Evolutionary conservation across 2,888 invertebrate species (phyloP), one percentile per base, ranked within the genome.

Genomic region (Venustoraphidia nigricollis): DNA sequence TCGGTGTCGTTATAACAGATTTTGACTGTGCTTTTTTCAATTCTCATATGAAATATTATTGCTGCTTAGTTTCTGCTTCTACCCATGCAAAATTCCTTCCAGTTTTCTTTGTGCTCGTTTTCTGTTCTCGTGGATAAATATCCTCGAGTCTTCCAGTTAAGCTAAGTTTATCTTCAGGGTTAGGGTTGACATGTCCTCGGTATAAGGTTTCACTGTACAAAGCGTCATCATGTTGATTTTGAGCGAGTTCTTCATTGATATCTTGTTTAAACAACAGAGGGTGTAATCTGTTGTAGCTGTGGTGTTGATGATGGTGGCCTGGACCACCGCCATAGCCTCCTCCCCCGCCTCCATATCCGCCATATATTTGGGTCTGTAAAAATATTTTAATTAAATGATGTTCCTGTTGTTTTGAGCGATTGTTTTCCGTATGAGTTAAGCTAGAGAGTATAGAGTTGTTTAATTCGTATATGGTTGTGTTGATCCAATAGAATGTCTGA

Each of bases 41-140:
- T n/a, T n/a, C n/a, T n/a, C n/a, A n/a, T n/a, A n/a, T n/a, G 27
- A 17, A 43, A 17, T 34, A 41, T 35, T 41, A 34, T 41, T 13
- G 41, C 3, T 10, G 47, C 9, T 36, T 37, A 17, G 60, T 62
- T 49, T 66, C 65, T 36, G 59, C 57, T 10, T 64, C 64, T 49
- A 55, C 62, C 67, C 66, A 67, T 9, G 65, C 66, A 52, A 67
- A 67, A 57, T 67, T 67, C 49, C 67, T 55, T 43, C 66, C 53
- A 14, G 41, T 36, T 50, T 34, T 47, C 41, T 35, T 34, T 14
- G 17, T 35, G 36, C 11, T 36, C 9, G 13, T 36, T 10, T 9
- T 35, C 35, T 34, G 36, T 13, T 35, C 45, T 41, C 9, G 35
- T 36, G 40, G 40, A 37, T 34, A 45, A 34, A 48, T 10, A 36